Base-by-base conservation (phyloP, 2,888 invertebrate species). In the Caenorhabditis wallacei region DNA sequence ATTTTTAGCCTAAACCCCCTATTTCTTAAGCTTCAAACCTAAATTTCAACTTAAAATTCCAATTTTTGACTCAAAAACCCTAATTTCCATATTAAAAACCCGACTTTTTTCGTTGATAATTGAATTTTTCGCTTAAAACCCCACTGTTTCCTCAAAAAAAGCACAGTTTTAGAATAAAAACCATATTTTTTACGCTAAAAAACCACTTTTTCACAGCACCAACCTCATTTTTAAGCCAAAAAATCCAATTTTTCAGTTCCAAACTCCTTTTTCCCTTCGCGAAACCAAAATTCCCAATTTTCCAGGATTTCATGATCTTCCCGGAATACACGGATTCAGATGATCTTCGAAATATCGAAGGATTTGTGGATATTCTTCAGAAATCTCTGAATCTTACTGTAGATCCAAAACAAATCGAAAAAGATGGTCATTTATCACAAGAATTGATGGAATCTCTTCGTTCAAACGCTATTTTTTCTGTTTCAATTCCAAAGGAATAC, bases 271-370 rank as follows among this genome's bases (percentile, higher is more conserved):
- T 51, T 51, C 20, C 1, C 20, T n/a, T 16, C 43, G 4, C 43
- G 11, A 43, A 43, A 43, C 8, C 43, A n/a, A 48, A 48, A 43
- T 43, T n/a, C n/a, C n/a, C n/a, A 13, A 11, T 43, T 7, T 87
- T 88, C 37, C 78, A 91, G 92, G 91, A 91, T 79, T 92, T 92
- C 78, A 80, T 92, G 72, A 92, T 91, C 74, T 92, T 87, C 63
- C 92, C 92, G 2, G 92, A 92, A 66, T 90, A 90, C 80, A 69
- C 85, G 7, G 90, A 92, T 56, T 85, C 89, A 0, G 89, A 91
- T 13, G 91, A 92, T 26, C 84, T 90, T 3, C 82, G 85, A 18
- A 88, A 84, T 20, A 90, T 92, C 24, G 88, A 90, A 37, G 87
- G 86, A 35, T 92, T 85, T 66, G 82, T 84, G 1, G 69, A 84